These are phyloP conservation scores for Gymnothorax reevesii DNA, from an alignment of 2,797 vertebrate species.

Conservation along the genomic window DNA sequence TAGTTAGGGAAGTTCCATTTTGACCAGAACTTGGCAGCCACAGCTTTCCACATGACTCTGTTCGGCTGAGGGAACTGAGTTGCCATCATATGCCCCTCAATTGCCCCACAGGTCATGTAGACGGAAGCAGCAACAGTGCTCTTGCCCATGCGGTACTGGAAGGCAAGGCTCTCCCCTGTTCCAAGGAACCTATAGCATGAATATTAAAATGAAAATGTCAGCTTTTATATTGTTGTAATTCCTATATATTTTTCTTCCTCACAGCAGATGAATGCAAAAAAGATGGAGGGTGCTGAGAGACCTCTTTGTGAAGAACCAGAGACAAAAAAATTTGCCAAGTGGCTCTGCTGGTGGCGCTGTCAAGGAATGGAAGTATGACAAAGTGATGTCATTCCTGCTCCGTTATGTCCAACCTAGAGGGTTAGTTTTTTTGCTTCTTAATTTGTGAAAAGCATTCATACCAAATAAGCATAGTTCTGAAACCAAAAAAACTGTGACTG, in stretches of 20 bases:
- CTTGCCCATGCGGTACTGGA: conserved; percentile 2
- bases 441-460: not conserved
- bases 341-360: no score
- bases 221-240: not conserved
- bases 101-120: not conserved
- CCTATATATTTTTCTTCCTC: not conserved
- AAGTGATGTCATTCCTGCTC: conserved; percentile 6
- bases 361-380: no score
- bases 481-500: not conserved
- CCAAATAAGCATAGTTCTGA: conserved; percentile 11
- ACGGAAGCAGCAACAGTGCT: conserved; percentile 8
- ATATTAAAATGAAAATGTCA: not conserved
- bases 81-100: not conserved
- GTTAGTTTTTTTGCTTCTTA: not conserved
- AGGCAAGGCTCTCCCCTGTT: conserved; percentile 21
- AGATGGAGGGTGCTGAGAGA: conserved; percentile 30
- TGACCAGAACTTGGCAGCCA: not conserved
- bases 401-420: conserved; percentile 18
- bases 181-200: conserved; percentile 22
- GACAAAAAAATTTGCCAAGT: not conserved
- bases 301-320: conserved; percentile 26
- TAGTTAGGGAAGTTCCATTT: conserved; percentile 23
- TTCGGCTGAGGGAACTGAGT: conserved; percentile 1
- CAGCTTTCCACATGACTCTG: conserved; percentile 13
- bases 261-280: conserved; percentile 22